phyloP scores from a whole-genome alignment of 1,140 invertebrate genomes.

The Dreissena rostriformis region DNA sequence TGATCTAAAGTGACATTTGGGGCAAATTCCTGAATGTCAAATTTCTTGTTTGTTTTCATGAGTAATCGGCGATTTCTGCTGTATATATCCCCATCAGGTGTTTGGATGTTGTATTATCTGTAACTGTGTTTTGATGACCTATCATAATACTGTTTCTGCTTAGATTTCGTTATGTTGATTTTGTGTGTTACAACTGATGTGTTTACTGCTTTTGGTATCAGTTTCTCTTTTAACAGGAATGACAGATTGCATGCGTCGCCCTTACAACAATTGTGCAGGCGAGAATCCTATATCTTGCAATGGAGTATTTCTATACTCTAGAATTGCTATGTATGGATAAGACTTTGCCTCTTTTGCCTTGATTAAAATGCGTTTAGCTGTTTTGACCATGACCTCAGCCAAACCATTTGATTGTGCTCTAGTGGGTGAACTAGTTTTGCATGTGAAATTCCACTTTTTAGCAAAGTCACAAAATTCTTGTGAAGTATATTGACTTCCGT shows the following conservation, averaged over 20 bases:
- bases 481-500: neutral
- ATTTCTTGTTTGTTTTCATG: neutral
- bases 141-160: neutral
- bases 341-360: neutral
- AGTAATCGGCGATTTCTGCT: neutral
- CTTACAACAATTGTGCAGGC: neutral
- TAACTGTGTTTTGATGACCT: slow-evolving; percentile 14
- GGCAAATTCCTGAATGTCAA: slow-evolving; percentile 7
- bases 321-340: slow-evolving; percentile 2
- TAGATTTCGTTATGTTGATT: neutral
- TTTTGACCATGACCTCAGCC: slow-evolving; percentile 5
- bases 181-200: neutral
- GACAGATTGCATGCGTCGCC: neutral
- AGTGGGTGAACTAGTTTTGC: neutral
- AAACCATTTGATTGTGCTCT: neutral
- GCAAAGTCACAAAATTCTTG: slow-evolving; percentile 1
- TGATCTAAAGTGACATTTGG: neutral
- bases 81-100: neutral
- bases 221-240: neutral
- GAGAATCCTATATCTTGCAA: slow-evolving; percentile 5
- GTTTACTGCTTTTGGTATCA: neutral
- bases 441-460: neutral
- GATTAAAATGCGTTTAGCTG: neutral
- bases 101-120: slow-evolving; percentile 1
- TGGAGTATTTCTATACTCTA: slow-evolving; percentile 10